Evolutionary conservation across 1,140 invertebrate genomes (phyloP), one percentile per base, ranked within the genome.

Genomic region (Chironomus tepperi): DNA sequence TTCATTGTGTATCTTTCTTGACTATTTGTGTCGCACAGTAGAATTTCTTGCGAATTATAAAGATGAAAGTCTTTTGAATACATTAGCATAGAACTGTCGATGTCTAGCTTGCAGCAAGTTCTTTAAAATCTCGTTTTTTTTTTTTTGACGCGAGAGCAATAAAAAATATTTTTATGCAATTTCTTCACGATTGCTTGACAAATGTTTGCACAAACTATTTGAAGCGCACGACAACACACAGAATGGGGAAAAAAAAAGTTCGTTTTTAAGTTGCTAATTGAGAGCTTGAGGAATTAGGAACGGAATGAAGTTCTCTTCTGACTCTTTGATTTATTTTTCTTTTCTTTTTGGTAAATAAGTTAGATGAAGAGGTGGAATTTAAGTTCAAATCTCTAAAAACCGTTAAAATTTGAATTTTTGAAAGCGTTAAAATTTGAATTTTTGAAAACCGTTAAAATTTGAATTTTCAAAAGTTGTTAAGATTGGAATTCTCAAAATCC

Each of bases 181-280:
- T 57, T 57, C 47, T 57, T 57, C 47, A n/a, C 47, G 47, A 57
- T 57, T 57, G 47, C n/a, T 57, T 57, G 47, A 15, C 47, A 57
- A 57, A 57, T 57, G n/a, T 57, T 57, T 57, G 47, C 47, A n/a
- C 15, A 1, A 57, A 57, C 7, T 57, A 57, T 57, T 57, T 57
- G 47, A 57, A 57, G 47, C 47, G 47, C 47, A 57, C 47, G 47
- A 57, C 47, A 57, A 15, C 10, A 47, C 43, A 47, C 47, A 57
- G n/a, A 57, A n/a, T 15, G 5, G 15, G 47, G n/a, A n/a, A 57
- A 57, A 57, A 1, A 12, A 5, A 57, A 57, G 10, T 12, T 12
- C 8, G 5, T 34, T 34, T 34, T 34, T 34, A 57, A 57, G 47
- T 57, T 57, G 47, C 47, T 57, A 57, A 57, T 57, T 57, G 47